Base-by-base conservation (phyloP, 2,113 vertebrate species). In the Pedionomus torquatus region DNA sequence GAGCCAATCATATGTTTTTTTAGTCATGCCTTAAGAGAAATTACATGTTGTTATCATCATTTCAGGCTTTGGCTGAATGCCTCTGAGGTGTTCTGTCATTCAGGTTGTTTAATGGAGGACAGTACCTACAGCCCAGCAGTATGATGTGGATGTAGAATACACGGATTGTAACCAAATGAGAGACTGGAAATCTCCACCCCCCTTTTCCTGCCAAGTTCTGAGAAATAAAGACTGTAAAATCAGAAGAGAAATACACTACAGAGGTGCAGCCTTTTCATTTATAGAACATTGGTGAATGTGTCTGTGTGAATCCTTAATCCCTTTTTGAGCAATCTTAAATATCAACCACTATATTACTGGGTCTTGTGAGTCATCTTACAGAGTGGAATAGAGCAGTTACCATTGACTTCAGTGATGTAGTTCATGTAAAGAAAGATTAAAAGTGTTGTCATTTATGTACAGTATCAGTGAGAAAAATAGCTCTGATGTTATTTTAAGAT, bases 401-500 rank as follows among this genome's bases (percentile, higher is more conserved):
- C 17, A 20, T 20, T 86, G 61, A 41, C 41, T 90, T 88, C 28
- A 39, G 26, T 64, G 31, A 54, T 4, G 54, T 69, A 52, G 48
- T 88, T 90, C 9, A 39, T 31, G 24, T 57, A 70, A 75, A 44
- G 83, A 24, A 77, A 70, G 49, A 41, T 52, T 81, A 1, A 52
- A 78, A 64, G 15, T 75, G 48, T 30, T 94, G 54, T 18, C 13
- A 18, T 88, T 90, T 20, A 48, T 79, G n/a, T 14, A 64, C 0
- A 0, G 5, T 58, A 20, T 48, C 52, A 71, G 65, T 60, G 52
- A 85, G 61, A 64, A 82, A 88, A 88, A 9, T 28, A 58, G 15
- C 31, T 92, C 66, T 55, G 44, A 17, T 83, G 8, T 44, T 89
- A 81, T 70, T 89, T 88, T 87, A 87, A 81, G 41, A 41, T 61